Conservation (phyloP, 1,140 invertebrate species). For the Delia radicum region DNA sequence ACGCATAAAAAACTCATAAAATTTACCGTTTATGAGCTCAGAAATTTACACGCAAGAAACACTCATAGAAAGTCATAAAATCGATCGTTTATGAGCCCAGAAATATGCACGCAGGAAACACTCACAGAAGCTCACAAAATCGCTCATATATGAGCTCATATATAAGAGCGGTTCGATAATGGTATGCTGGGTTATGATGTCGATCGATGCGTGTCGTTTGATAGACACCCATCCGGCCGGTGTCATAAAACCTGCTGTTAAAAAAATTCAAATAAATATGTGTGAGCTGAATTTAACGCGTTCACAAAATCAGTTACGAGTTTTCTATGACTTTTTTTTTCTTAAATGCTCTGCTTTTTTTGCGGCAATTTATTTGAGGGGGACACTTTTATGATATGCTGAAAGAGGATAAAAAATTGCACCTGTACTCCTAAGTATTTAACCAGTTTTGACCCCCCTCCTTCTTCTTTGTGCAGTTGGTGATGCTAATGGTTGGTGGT, state of each 20-base stretch:
- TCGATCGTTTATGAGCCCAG: too few relatives aligned
- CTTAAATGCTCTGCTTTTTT: neutral
- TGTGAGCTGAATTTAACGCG: slow-evolving; percentile 3
- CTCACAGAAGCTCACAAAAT: too few relatives aligned
- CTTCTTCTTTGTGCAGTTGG: neutral
- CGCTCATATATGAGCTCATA: too few relatives aligned
- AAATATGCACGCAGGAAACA: too few relatives aligned
- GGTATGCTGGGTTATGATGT: too few relatives aligned
- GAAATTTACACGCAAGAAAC: too few relatives aligned
- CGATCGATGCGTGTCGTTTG: slow-evolving; percentile 18
- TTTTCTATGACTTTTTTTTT: neutral
- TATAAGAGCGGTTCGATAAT: too few relatives aligned
- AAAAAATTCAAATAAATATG: slow-evolving; percentile 8
- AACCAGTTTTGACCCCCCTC: slow-evolving; percentile 4
- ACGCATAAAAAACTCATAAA: too few relatives aligned
- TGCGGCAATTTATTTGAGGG: neutral
- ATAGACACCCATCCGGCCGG: slow-evolving; percentile 18
- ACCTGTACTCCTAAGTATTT: slow-evolving; percentile 14
- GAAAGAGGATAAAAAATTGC: too few relatives aligned
- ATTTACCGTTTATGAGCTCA: too few relatives aligned
- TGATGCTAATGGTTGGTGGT: too few relatives aligned
- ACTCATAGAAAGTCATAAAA: too few relatives aligned
- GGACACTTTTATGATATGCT: neutral
- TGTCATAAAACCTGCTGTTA: slow-evolving; percentile 21
- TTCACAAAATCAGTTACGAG: neutral